Conservation (phyloP, 2,888 invertebrate species). For the Helleia helle region DNA sequence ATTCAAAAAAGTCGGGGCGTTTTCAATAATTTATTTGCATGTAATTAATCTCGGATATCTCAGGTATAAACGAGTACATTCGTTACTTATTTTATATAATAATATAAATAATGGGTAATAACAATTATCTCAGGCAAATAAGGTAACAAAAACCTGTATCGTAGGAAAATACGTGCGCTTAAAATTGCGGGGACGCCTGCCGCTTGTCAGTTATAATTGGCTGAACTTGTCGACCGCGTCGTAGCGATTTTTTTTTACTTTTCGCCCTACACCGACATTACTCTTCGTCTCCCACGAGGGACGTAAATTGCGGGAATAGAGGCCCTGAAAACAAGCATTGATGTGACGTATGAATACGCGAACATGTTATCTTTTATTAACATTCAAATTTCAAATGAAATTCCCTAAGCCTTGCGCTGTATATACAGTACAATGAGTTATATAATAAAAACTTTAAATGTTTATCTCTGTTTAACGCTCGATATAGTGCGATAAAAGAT, state of each 20-base stretch:
- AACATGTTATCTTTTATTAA: slow-evolving; percentile 59
- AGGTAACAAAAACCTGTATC: slow-evolving; percentile 12
- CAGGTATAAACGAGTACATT: neutral
- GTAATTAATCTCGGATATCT: slow-evolving; percentile 18
- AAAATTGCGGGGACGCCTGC: slow-evolving; percentile 58
- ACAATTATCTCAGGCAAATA: slow-evolving; percentile 3
- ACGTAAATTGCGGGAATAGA: slow-evolving; percentile 65
- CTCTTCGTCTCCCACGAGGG: slow-evolving; percentile 70
- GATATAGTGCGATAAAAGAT: neutral
- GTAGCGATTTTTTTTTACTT: slow-evolving; percentile 55
- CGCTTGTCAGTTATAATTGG: slow-evolving; percentile 73
- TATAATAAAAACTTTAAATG: neutral
- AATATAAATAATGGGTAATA: neutral
- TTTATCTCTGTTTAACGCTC: neutral
- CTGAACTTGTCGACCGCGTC: slow-evolving; percentile 68
- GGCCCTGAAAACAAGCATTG: slow-evolving; percentile 59
- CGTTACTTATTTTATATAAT: neutral
- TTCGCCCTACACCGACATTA: slow-evolving; percentile 60
- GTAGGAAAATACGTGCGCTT: slow-evolving; percentile 36
- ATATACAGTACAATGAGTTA: neutral
- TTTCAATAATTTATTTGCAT: slow-evolving; percentile 21
- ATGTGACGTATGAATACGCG: slow-evolving; percentile 64
- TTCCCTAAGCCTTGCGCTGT: slow-evolving; percentile 10
- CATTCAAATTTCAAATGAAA: slow-evolving; percentile 52
- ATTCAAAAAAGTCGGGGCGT: slow-evolving; percentile 29